A percentile compares a stretch with the other conserved stretches of the same genome.
Conservation (phyloP, 2,888 invertebrate genomes). For the Ypsolopha sequella region DNA sequence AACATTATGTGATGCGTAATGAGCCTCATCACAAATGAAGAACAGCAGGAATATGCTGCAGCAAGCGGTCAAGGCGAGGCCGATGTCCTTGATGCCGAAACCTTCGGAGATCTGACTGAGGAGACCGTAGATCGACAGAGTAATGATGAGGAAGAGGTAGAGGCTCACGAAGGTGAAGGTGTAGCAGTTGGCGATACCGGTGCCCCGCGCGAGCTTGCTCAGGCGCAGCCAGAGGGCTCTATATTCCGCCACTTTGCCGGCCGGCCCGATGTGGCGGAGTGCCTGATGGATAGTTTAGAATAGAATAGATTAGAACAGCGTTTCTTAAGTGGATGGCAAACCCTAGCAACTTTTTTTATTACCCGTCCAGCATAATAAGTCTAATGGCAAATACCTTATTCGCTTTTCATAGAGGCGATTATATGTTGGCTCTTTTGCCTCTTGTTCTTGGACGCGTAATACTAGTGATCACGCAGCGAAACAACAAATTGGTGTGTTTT, state of each 20-base stretch:
- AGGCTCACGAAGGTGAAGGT: constrained; percentile 77
- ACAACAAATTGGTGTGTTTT: too few species aligned
- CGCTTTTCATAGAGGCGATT: too few species aligned
- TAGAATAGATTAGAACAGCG: too few species aligned
- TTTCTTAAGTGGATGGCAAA: too few species aligned
- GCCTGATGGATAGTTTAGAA: constrained; percentile 52
- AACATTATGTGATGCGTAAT: constrained; percentile 79
- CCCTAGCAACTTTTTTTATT: too few species aligned
- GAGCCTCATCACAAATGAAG: constrained; percentile 81
- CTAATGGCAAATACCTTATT: too few species aligned
- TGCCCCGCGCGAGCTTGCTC: constrained; percentile 75
- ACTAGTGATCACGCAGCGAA: too few species aligned
- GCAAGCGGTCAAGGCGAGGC: constrained; percentile 75
- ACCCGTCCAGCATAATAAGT: too few species aligned
- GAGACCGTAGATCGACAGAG: constrained; percentile 80
- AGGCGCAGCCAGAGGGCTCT: constrained; percentile 78
- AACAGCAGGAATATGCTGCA: constrained; percentile 77
- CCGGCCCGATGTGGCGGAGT: constrained; percentile 76
- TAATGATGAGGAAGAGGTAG: constrained; percentile 79
- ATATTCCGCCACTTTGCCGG: constrained; percentile 77
- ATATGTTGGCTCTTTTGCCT: too few species aligned
- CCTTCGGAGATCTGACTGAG: constrained; percentile 81
- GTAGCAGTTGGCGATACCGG: constrained; percentile 77
- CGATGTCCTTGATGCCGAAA: constrained; percentile 79
- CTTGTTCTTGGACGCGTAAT: too few species aligned